Evolutionary conservation across 2,888 invertebrate species (phyloP).

Genomic region (Osedax frankpressi): DNA sequence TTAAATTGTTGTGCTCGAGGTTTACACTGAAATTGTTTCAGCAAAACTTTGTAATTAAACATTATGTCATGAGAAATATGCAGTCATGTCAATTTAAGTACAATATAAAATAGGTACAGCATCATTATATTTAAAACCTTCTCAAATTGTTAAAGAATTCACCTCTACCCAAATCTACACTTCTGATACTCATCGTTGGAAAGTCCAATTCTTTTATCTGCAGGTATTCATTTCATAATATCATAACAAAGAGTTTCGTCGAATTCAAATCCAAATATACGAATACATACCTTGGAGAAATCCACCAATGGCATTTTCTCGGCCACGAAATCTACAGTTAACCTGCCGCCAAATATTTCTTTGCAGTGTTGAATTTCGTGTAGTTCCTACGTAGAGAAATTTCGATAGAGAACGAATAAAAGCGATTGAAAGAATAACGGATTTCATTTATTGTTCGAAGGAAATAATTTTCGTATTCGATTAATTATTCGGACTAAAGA

Average conservation of each 20-base stretch:
- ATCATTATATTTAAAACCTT: constrained; percentile 31
- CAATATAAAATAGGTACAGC: not conserved
- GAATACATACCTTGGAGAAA: constrained; percentile 28
- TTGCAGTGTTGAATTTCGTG: constrained; percentile 38
- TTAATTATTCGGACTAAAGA: too few species aligned
- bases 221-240: too few species aligned
- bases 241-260: too few species aligned
- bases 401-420: too few species aligned
- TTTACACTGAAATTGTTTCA: constrained; percentile 36
- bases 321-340: constrained; percentile 45
- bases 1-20: constrained; percentile 45
- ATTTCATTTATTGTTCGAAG: too few species aligned
- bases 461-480: too few species aligned
- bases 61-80: too few species aligned
- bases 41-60: too few species aligned
- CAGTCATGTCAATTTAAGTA: too few species aligned
- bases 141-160: constrained; percentile 40
- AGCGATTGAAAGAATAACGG: too few species aligned
- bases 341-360: constrained; percentile 44
- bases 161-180: constrained; percentile 41
- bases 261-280: too few species aligned
- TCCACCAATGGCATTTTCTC: constrained; percentile 41
- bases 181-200: constrained; percentile 38
- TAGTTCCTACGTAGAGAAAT: constrained; percentile 33
- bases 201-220: constrained; percentile 44